Conservation (phyloP, 2,797 vertebrate species). For the Rallus crepitans region DNA sequence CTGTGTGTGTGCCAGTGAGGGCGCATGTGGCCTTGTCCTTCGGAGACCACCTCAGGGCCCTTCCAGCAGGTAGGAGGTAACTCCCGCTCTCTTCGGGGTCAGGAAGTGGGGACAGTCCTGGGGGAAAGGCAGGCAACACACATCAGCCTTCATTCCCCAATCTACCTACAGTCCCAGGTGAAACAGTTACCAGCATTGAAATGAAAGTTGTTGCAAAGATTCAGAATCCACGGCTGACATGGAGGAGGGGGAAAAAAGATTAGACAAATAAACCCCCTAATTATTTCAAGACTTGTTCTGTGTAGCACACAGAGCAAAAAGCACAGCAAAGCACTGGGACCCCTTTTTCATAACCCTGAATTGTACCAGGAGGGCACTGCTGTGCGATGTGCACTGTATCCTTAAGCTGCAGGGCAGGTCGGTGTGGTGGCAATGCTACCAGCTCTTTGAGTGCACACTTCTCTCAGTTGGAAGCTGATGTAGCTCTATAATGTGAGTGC, state of each 20-base stretch:
- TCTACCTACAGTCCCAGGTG: not conserved
- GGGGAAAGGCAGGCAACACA: not conserved
- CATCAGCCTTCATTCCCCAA: not conserved
- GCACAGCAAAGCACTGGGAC: rapidly evolving
- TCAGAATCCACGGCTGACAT: not conserved
- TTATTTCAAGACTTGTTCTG: not conserved
- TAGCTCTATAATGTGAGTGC: not conserved
- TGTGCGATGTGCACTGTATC: not conserved
- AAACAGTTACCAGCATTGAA: not conserved
- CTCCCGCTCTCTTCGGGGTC: not conserved
- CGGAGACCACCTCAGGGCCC: not conserved
- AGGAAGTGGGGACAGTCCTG: not conserved
- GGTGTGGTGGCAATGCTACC: not conserved
- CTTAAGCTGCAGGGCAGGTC: not conserved
- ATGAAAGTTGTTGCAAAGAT: not conserved
- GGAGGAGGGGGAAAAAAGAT: not conserved
- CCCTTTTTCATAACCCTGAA: not conserved
- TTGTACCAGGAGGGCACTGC: rapidly evolving
- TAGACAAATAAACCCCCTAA: not conserved
- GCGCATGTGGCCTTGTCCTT: not conserved
- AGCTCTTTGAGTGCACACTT: not conserved
- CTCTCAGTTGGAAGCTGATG: not conserved
- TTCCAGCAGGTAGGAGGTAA: not conserved
- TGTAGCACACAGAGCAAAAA: not conserved
- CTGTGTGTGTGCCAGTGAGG: not conserved